Evolutionary conservation across 2,113 vertebrate species (phyloP), one percentile per base, ranked within the genome.

Genomic region (Ptilorrhoa leucosticta): DNA sequence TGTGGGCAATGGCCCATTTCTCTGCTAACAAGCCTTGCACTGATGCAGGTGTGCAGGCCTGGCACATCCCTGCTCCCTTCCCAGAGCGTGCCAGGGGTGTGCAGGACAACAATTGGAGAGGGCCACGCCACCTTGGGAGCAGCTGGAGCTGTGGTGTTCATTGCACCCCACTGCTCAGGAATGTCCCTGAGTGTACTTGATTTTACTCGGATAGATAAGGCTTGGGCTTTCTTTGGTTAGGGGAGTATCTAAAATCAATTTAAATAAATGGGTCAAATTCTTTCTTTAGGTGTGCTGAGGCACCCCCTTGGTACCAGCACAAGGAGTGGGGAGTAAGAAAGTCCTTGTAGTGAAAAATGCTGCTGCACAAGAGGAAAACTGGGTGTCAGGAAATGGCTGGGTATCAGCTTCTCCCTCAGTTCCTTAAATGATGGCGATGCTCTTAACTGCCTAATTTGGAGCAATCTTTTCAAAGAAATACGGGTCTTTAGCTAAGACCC

Each of bases 381-480:
- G 63, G 14, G 18, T 73, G 80, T 68, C 51, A 33, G 68, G 71
- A 60, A 51, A 27, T 7, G 17, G 10, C 69, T 37, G 48, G 60
- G 39, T 83, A 89, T 93, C 79, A 15, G 35, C 44, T 83, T 71
- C 78, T 83, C 60, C 28, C 72, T 44, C 47, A 7, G 79, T 90
- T 90, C 79, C 47, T 90, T 86, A 78, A 78, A 78, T 78, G 85
- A 88, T 92, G 71, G 40, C 1, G 20, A 1, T 75, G 65, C 40
- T 94, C 85, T 93, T 92, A 93, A 79, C 65, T 87, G 40, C n/a
- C 89, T 94, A 69, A 94, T 94, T 95, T 91, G 61, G 79, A 81
- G 76, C 71, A 96, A 96, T 96, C 96, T 97, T 96, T 83, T 96
- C 95, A 96, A 96, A 97, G 82, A 90, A 85, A 86, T 73, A 81